These are phyloP conservation scores for Itoplectis maculator DNA, from an alignment of 2,888 invertebrate species.

Conservation along the genomic window DNA sequence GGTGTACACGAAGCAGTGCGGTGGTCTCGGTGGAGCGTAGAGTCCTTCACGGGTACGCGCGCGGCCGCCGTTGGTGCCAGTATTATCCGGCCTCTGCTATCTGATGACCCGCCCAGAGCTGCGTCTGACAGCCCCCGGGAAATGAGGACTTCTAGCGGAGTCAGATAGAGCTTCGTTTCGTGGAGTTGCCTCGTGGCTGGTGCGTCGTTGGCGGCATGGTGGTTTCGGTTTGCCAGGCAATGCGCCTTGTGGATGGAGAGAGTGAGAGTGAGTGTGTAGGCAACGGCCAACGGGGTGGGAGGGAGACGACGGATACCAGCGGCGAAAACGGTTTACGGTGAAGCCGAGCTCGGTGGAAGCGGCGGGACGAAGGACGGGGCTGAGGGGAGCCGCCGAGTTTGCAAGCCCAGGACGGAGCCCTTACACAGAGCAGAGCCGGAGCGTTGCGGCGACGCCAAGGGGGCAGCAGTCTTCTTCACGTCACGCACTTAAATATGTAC, in stretches of 20 bases:
- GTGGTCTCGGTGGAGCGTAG: slow-evolving; percentile 19
- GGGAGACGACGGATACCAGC: slow-evolving; percentile 50
- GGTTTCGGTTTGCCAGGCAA: slow-evolving; percentile 61
- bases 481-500: slow-evolving; percentile 83
- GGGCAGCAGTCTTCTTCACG: slow-evolving; percentile 80
- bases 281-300: slow-evolving; percentile 63
- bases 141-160: slow-evolving; percentile 80
- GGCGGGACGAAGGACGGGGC: slow-evolving; percentile 51
- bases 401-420: slow-evolving; percentile 35
- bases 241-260: slow-evolving; percentile 69
- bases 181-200: slow-evolving; percentile 51
- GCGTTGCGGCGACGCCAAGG: slow-evolving; percentile 60
- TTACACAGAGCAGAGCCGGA: slow-evolving; percentile 31
- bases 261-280: slow-evolving; percentile 68
- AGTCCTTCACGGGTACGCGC: slow-evolving; percentile 46
- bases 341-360: slow-evolving; percentile 42
- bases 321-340: slow-evolving; percentile 52
- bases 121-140: slow-evolving; percentile 83
- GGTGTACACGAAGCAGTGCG: background rate
- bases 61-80: slow-evolving; percentile 68
- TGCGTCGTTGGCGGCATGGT: slow-evolving; percentile 30
- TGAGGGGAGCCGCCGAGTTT: slow-evolving; percentile 36
- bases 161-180: slow-evolving; percentile 60
- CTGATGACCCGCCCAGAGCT: slow-evolving; percentile 83
- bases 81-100: slow-evolving; percentile 81